phyloP scores from a whole-genome alignment of 2,797 vertebrate genomes.

The Crenichthys baileyi region DNA sequence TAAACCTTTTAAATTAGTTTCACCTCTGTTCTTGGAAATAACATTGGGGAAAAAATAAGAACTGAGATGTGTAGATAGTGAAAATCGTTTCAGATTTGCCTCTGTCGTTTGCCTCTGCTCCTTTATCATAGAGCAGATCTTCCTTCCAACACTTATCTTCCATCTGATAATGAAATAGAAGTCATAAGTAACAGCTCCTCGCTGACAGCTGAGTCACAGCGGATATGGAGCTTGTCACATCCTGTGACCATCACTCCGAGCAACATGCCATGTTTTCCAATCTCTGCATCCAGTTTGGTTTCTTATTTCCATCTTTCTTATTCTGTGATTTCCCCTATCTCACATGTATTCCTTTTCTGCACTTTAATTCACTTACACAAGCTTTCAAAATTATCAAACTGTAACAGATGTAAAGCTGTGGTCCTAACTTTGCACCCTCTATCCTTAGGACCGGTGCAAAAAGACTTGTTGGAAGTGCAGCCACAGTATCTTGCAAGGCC shows the following conservation, averaged over 20 bases:
- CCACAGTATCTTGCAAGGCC: slow-evolving; percentile 18
- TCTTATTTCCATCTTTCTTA: background rate
- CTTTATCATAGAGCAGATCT: background rate
- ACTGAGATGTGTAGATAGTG: background rate
- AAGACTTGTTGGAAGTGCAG: background rate
- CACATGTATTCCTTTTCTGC: background rate
- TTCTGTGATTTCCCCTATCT: background rate
- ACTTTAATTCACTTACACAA: slow-evolving; percentile 15
- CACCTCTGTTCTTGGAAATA: background rate
- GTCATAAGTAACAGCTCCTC: slow-evolving; percentile 18
- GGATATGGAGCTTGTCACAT: slow-evolving; percentile 37
- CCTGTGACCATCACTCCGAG: slow-evolving; percentile 21
- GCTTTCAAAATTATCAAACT: background rate
- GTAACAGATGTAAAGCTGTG: background rate
- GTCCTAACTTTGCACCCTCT: background rate
- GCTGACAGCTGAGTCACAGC: slow-evolving; percentile 26
- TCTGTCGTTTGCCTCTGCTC: background rate
- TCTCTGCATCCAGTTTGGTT: background rate
- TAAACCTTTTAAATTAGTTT: background rate
- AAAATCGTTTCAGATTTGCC: background rate
- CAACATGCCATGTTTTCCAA: slow-evolving; percentile 4
- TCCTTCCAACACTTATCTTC: background rate
- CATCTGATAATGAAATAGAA: background rate
- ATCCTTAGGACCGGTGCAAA: slow-evolving; percentile 4
- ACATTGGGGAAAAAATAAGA: background rate